phyloP scores from a whole-genome alignment of 2,113 vertebrate species.

The Neoarius graeffei region DNA sequence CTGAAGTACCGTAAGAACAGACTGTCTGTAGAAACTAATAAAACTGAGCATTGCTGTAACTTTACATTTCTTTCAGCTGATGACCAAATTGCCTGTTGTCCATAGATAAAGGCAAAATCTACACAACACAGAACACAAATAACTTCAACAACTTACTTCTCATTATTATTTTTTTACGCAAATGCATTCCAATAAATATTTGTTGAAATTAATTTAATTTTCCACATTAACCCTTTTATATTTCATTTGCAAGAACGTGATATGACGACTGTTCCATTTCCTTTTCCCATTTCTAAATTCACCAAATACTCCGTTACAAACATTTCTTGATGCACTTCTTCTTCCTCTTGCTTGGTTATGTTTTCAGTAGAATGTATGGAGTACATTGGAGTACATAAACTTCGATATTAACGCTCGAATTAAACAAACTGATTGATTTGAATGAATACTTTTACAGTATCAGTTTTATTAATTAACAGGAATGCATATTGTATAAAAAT shows the following conservation, averaged over 20 bases:
- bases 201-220: background rate
- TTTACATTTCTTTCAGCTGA: background rate
- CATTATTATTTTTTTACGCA: background rate
- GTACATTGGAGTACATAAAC: no score
- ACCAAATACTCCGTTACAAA: background rate
- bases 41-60: background rate
- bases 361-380: background rate
- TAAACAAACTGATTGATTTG: background rate
- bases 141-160: background rate
- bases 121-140: background rate
- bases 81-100: background rate
- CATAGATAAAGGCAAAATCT: background rate
- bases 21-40: background rate
- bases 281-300: background rate
- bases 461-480: constrained; percentile 28
- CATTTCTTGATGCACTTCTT: background rate
- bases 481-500: constrained; percentile 37
- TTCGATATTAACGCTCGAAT: background rate
- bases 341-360: background rate
- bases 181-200: background rate
- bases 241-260: no score
- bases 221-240: no score
- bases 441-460: background rate
- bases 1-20: background rate
- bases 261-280: no score